Conservation (phyloP, 2,113 vertebrate genomes). For the Oryzias javanicus region DNA sequence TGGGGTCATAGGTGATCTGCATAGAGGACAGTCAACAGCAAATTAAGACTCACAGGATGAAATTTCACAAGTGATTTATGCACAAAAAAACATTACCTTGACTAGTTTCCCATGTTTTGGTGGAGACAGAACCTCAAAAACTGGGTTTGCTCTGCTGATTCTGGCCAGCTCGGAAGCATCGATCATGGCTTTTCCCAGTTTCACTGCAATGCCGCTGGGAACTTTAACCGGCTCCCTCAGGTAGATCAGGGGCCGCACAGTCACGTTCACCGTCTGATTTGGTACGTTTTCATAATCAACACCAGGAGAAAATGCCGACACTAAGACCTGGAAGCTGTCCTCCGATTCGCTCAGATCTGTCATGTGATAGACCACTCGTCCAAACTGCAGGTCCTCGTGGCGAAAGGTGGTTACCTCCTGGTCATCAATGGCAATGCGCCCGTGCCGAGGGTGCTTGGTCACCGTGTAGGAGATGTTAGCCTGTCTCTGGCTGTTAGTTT, state of each 20-base stretch:
- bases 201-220: slow-evolving; percentile 75
- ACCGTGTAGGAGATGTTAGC: slow-evolving; percentile 80
- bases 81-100: slow-evolving; percentile 48
- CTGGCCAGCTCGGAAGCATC: slow-evolving; percentile 84
- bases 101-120: slow-evolving; percentile 81
- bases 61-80: too few relatives aligned
- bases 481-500: slow-evolving; percentile 77
- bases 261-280: slow-evolving; percentile 77
- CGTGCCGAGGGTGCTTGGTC: slow-evolving; percentile 76
- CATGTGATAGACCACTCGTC: slow-evolving; percentile 82
- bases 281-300: slow-evolving; percentile 76
- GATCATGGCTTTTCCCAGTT: slow-evolving; percentile 80
- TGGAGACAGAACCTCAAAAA: slow-evolving; percentile 80
- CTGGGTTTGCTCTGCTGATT: slow-evolving; percentile 81
- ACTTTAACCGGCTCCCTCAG: slow-evolving; percentile 70
- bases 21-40: slow-evolving; percentile 7
- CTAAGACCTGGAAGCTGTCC: slow-evolving; percentile 80
- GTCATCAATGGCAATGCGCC: slow-evolving; percentile 77
- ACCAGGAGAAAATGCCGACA: slow-evolving; percentile 69
- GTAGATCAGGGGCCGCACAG: slow-evolving; percentile 75
- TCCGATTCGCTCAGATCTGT: slow-evolving; percentile 77
- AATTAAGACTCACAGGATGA: background rate
- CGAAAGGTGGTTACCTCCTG: slow-evolving; percentile 76
- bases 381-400: slow-evolving; percentile 79
- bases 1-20: slow-evolving; percentile 62